These are phyloP conservation scores for Platyrinchus mystaceus DNA, from an alignment of 2,797 vertebrate species.

Conservation along the genomic window DNA sequence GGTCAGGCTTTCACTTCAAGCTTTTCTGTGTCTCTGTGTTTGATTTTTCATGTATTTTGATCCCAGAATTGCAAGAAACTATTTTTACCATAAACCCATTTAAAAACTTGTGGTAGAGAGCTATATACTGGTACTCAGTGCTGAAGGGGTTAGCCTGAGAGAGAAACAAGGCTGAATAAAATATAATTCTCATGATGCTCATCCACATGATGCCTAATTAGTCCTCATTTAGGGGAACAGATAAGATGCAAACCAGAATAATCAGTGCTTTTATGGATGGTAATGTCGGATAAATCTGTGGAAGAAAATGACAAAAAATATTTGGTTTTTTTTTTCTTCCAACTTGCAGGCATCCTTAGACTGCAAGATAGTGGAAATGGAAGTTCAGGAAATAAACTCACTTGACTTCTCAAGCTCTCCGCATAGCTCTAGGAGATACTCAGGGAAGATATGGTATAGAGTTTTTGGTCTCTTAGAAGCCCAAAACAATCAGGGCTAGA, in stretches of 20 bases:
- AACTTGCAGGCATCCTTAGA: not conserved
- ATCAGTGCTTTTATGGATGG: not conserved
- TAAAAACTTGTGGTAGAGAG: not conserved
- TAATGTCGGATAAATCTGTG: not conserved
- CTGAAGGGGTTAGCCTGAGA: not conserved
- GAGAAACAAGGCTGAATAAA: conserved; percentile 31
- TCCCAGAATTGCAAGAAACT: not conserved
- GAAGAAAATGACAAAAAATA: not conserved
- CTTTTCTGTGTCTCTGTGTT: not conserved
- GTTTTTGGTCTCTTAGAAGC: not conserved
- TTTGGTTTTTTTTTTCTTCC: not conserved
- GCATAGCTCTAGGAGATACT: not conserved
- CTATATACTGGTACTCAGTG: not conserved
- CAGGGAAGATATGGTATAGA: not conserved
- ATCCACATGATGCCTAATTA: conserved; percentile 27
- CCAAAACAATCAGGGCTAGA: not conserved
- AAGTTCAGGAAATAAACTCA: not conserved
- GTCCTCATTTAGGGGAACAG: not conserved
- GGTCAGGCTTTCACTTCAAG: not conserved
- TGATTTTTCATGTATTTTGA: not conserved
- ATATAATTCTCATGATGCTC: not conserved
- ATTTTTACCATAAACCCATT: not conserved
- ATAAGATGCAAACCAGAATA: conserved; percentile 3
- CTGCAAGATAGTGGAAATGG: not conserved
- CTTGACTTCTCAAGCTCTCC: not conserved